phyloP scores from a whole-genome alignment of 1,140 invertebrate genomes.

The Muscidifurax raptorellus region DNA sequence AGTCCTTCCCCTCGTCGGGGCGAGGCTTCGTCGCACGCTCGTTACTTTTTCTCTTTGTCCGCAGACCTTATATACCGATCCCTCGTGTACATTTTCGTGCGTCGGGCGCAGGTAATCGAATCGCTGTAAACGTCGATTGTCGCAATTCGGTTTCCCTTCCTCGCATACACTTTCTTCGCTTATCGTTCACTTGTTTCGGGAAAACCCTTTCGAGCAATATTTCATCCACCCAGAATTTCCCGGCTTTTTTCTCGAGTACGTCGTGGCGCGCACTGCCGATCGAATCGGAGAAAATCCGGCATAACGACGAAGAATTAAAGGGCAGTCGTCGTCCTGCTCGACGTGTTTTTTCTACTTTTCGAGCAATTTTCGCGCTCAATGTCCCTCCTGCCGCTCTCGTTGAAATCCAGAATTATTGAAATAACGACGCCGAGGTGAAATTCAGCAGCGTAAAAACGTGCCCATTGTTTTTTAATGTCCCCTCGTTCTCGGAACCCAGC shows the following conservation, averaged over 20 bases:
- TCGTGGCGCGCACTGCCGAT: neutral
- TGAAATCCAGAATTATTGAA: slow-evolving; percentile 2
- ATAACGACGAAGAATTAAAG: slow-evolving; percentile 44
- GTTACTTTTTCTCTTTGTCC: slow-evolving; percentile 31
- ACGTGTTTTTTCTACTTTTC: slow-evolving; percentile 26
- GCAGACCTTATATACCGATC: neutral
- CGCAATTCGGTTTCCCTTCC: slow-evolving; percentile 19
- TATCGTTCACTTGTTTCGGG: neutral
- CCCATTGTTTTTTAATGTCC: slow-evolving; percentile 41
- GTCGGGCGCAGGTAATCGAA: slow-evolving; percentile 33
- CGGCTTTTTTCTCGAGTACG: neutral
- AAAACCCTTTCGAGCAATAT: too few species aligned
- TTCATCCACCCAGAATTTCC: too few species aligned
- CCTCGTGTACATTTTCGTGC: neutral
- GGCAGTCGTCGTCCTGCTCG: neutral
- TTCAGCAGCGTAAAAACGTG: slow-evolving; percentile 24
- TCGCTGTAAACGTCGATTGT: neutral
- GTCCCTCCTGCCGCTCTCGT: neutral
- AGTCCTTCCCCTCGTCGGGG: neutral
- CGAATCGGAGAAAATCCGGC: neutral
- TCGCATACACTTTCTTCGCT: neutral
- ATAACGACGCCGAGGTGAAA: neutral
- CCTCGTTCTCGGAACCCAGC: neutral
- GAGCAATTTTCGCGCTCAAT: slow-evolving; percentile 28
- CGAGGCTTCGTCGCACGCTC: neutral